Base-by-base conservation (phyloP, 2,797 vertebrate genomes). In the Sebastes vulpes region DNA sequence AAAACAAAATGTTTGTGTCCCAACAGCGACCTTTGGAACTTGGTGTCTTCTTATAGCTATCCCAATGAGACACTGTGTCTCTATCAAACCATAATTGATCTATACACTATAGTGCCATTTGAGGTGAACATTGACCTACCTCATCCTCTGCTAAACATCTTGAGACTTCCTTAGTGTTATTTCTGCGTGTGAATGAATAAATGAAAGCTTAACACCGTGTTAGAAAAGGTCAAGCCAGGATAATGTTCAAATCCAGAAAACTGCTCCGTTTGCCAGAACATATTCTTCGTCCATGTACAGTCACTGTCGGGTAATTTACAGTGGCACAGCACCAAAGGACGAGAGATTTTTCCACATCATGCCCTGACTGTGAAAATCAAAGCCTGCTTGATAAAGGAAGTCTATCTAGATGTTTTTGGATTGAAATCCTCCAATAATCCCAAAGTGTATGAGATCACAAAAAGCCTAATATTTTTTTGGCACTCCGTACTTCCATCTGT, bases 381-480 rank as follows among this genome's bases (percentile, higher is more conserved):
- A 89, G 66, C 48, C 11, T 60, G 14, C 66, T 60, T 20, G 53
- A 73, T 78, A 71, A 78, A 75, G 32, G 52, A 91, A 46, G 29
- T 77, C 42, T 76, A 66, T 89, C 71, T 70, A 56, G 38, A 61
- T 58, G 32, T 81, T 81, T 77, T 53, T 59, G 59, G 53, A 35
- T 50, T 32, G 20, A 89, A 85, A 86, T 57, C 28, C 42, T 79
- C 11, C 11, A 79, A 66, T 76, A 85, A 75, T 87, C 69, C 84
- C 69, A 59, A 75, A 84, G 76, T 78, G 54, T 54, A 74, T 74
- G 68, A 85, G 68, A 81, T 82, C 80, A 89, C 71, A 74, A 75
- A 78, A 72, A 46, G 48, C 35, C 54, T 53, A 23, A 69, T 38
- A 38, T 38, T 80, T 61, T n/a, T 72, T 81, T 90, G 89, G 88